phyloP scores from a whole-genome alignment of 2,113 vertebrate species.

The Thinocorus orbignyianus region DNA sequence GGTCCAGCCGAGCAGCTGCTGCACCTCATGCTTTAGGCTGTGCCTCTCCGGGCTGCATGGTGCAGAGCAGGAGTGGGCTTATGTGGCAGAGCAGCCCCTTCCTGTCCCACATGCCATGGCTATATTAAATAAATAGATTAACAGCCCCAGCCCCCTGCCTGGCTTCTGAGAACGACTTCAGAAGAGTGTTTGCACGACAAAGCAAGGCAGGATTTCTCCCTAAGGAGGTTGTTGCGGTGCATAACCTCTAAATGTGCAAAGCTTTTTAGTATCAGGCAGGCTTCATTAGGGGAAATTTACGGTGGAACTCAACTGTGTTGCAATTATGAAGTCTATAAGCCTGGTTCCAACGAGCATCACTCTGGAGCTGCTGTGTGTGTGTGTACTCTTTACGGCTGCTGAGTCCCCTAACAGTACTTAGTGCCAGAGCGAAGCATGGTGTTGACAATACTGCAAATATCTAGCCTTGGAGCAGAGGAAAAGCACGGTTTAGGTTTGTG shows the following conservation, averaged over 20 bases:
- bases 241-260: background rate
- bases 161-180: accelerated
- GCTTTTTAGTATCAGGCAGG: background rate
- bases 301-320: background rate
- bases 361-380: background rate
- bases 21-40: accelerated
- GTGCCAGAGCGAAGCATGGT: background rate
- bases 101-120: background rate
- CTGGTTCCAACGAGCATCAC: background rate
- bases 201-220: background rate
- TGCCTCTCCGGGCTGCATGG: accelerated
- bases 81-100: accelerated
- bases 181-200: background rate
- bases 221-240: background rate
- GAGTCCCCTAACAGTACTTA: background rate
- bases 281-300: conserved; percentile 7
- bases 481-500: accelerated
- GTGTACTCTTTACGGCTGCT: accelerated
- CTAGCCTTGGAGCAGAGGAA: background rate
- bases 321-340: background rate
- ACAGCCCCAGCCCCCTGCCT: background rate
- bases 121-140: background rate
- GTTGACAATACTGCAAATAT: background rate
- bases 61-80: background rate
- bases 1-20: accelerated